Base-by-base conservation (phyloP, 2,113 vertebrate species). In the Paradoxurus hermaphroditus region DNA sequence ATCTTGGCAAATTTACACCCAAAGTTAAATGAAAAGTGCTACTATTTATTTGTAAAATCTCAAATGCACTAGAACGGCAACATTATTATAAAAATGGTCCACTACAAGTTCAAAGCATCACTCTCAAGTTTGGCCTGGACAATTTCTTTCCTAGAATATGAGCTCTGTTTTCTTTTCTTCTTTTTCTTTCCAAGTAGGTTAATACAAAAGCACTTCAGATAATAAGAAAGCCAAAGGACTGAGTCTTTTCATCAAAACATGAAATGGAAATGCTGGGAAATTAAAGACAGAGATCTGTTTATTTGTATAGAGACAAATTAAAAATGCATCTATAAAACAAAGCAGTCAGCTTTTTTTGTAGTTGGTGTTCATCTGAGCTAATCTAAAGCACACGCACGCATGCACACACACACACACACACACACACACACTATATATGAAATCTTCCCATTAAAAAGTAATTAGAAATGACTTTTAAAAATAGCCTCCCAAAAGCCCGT, bases 281-380 rank as follows among this genome's bases (percentile, higher is more conserved):
- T 79, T 92, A 97, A 94, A 77, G 16, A 56, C 14, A 8, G 31
- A 77, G 77, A 88, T 95, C 77, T 77, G 68, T 94, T 92, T 98
- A 96, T 97, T 94, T 97, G 70, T 89, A 79, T 34, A 94, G 16
- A 89, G 51, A 95, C 29, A 97, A 97, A 96, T 95, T 98, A 96
- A 97, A 98, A 95, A 94, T 67, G 19, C 12, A 96, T 96, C 72
- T 96, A n/a, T 95, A 97, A 94, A 96, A 97, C 23, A 88, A 97
- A 77, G 10, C 68, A 83, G 16, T 87, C 68, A 88, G 85, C 39
- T 94, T 94, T 94, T 94, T 97, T 86, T 90, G 62, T 96, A 68
- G 59, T 36, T 94, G 9, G 1, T 72, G 95, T 97, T 97, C 56
- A 90, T 96, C 44, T 70, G 89, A 59, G 79, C 9, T 87, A 95